Base-by-base conservation (phyloP, 1,140 invertebrate genomes). In the Rhagoletis pomonella region DNA sequence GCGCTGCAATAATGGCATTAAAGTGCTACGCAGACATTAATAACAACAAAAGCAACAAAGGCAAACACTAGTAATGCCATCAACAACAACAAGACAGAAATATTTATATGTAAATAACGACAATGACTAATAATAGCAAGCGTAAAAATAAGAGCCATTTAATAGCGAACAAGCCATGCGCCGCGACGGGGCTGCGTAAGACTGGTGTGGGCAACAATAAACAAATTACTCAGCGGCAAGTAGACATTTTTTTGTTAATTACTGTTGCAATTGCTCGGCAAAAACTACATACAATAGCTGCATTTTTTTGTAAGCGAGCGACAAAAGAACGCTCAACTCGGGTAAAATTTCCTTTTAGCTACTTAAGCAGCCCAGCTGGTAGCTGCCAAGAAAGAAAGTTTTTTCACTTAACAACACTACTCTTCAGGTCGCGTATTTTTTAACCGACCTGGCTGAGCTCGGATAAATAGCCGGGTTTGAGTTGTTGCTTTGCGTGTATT, bases 121-220 rank as follows among this genome's bases (percentile, higher is more conserved):
- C 73, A 58, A 19, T 81, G 73, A 81, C 47, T 55, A 81, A 81
- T 81, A 81, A 81, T 55, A 19, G 47, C 14, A 39, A 47, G 42
- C 67, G 42, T 73, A 81, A 81, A 81, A 55, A 81, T 81, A 81
- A 81, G 55, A 81, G 73, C 73, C 47, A 55, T 81, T 81, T 81
- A 81, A 81, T 81, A 81, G 73, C 44, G 73, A 14, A 73, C 44
- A 12, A 42, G 42, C 47, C 67, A 62, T 3, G 60, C 60, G 17
- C 17, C 4, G 60, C 10, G 4, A 14, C 12, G 4, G 17, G 4
- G 17, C 17, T 12, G 60, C 60, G 12, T 47, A 73, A 39, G 47
- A 55, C n/a, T n/a, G n/a, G n/a, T n/a, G n/a, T n/a, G n/a, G n/a
- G n/a, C 73, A 58, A 81, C 17, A 81, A 58, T 81, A 19, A 81